phyloP scores from a whole-genome alignment of 1,140 invertebrate genomes.

The Bombus turneri region DNA sequence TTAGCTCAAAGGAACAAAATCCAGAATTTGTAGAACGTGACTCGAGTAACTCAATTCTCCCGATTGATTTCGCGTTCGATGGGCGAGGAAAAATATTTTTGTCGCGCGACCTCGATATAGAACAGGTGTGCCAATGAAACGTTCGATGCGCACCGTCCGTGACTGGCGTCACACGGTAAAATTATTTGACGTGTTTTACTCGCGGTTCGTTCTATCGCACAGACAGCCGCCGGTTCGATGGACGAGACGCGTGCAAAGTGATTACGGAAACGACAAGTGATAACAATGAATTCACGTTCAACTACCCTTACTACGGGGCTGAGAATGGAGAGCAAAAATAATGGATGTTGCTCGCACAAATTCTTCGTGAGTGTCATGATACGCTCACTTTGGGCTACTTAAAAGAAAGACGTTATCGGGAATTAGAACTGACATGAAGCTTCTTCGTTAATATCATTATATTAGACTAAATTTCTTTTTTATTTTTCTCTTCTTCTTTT shows the following conservation, averaged over 20 bases:
- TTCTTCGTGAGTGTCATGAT: neutral
- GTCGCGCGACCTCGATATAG: constrained; percentile 24
- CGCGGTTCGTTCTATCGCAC: constrained; percentile 35
- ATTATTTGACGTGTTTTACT: constrained; percentile 70
- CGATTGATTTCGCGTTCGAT: constrained; percentile 23
- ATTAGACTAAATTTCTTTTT: too few species aligned
- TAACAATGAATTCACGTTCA: constrained; percentile 68
- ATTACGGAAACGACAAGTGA: constrained; percentile 69
- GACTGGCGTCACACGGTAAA: constrained; percentile 64
- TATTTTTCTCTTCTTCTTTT: neutral
- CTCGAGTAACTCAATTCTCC: constrained; percentile 26
- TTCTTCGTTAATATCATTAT: neutral
- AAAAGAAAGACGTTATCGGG: neutral
- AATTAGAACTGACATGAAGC: neutral
- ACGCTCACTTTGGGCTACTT: neutral
- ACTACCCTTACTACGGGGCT: constrained; percentile 42
- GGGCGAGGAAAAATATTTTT: constrained; percentile 35
- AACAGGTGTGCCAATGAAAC: constrained; percentile 47
- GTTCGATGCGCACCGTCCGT: constrained; percentile 42
- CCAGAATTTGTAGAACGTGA: constrained; percentile 1
- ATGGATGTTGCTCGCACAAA: neutral
- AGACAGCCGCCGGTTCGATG: constrained; percentile 63
- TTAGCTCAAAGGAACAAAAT: constrained; percentile 16
- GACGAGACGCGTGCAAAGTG: constrained; percentile 69
- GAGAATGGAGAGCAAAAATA: constrained; percentile 35